Evolutionary conservation across 2,113 vertebrate genomes (phyloP).

Genomic region (Psittacus erithacus): DNA sequence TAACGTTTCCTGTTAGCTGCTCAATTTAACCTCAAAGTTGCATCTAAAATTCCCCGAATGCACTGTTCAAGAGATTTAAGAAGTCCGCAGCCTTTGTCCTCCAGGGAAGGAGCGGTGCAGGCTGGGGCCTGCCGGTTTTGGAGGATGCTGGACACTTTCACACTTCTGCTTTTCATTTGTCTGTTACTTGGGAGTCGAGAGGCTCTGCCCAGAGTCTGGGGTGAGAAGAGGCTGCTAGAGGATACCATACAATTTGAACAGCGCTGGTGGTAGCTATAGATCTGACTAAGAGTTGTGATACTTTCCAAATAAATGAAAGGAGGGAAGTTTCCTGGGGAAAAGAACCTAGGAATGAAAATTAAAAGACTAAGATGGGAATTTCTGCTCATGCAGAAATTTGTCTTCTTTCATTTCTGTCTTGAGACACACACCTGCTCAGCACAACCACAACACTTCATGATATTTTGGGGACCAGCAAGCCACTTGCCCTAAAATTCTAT

Average conservation of each 20-base stretch:
- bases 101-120: background rate
- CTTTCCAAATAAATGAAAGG: background rate
- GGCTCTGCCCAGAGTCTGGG: background rate
- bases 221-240: background rate
- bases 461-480: background rate
- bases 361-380: background rate
- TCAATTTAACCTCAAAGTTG: background rate
- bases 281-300: background rate
- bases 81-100: background rate
- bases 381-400: background rate
- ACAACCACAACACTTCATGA: background rate
- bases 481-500: background rate
- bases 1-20: background rate
- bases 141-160: background rate
- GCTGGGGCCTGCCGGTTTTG: background rate
- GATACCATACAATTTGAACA: accelerated
- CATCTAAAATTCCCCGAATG: background rate
- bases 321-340: background rate
- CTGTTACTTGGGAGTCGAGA: background rate
- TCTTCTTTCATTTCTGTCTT: background rate
- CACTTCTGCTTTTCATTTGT: background rate
- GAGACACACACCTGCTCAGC: background rate
- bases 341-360: background rate
- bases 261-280: background rate
- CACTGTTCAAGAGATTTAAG: background rate